These are phyloP conservation scores for Mormoops blainvillei DNA, from an alignment of 2,113 vertebrate species.

Conservation along the genomic window DNA sequence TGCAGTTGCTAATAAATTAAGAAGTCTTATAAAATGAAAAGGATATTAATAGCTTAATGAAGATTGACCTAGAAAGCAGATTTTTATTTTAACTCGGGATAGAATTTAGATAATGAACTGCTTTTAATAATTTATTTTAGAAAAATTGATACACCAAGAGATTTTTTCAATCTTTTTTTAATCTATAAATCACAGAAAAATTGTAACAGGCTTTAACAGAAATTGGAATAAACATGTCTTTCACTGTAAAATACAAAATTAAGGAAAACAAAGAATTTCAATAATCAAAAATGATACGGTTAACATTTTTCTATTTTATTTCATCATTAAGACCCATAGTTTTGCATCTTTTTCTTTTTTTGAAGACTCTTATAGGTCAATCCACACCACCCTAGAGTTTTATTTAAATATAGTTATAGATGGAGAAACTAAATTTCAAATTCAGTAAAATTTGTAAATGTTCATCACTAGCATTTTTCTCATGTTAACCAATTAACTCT, in stretches of 20 bases:
- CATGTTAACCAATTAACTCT: neutral
- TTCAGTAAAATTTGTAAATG: neutral
- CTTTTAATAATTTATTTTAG: slow-evolving; percentile 52
- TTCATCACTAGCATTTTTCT: neutral
- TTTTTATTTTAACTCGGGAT: slow-evolving; percentile 62
- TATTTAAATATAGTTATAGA: neutral
- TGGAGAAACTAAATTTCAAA: neutral
- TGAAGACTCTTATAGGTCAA: neutral
- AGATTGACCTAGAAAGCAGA: slow-evolving; percentile 66
- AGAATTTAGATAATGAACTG: slow-evolving; percentile 52
- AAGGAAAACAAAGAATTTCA: neutral
- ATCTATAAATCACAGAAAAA: slow-evolving; percentile 19
- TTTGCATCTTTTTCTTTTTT: neutral
- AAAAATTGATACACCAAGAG: slow-evolving; percentile 29
- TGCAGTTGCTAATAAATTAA: slow-evolving; percentile 50
- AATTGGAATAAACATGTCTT: neutral
- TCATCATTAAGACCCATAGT: neutral
- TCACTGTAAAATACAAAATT: neutral
- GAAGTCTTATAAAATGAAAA: slow-evolving; percentile 44
- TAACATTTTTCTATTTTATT: neutral
- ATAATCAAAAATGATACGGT: neutral
- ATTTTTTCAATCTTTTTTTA: neutral
- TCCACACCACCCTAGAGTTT: neutral
- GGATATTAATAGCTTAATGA: slow-evolving; percentile 73
- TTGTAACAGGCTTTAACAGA: neutral